A percentile compares a stretch with the other conserved stretches of the same genome.
phyloP scores from a whole-genome alignment of 2,888 invertebrate species.

The Rosalia funebris region DNA sequence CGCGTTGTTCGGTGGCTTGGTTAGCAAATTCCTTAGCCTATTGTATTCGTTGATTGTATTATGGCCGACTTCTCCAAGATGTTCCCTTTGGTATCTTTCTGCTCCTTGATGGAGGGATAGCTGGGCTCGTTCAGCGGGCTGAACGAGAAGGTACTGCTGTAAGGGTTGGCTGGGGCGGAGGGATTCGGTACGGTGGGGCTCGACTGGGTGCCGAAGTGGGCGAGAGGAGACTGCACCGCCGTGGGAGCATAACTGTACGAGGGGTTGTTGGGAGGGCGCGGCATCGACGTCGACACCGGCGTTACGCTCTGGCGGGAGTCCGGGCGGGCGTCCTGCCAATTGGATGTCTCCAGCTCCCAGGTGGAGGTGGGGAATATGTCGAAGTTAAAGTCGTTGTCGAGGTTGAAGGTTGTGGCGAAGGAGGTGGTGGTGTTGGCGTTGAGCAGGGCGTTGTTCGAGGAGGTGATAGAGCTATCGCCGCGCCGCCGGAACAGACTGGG shows the following conservation, averaged over 20 bases:
- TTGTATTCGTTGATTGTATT: conserved; percentile 64
- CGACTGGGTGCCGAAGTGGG: conserved; percentile 65
- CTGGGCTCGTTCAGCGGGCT: conserved; percentile 70
- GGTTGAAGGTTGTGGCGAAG: conserved; percentile 37
- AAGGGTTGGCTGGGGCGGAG: conserved; percentile 55
- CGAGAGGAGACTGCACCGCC: conserved; percentile 62
- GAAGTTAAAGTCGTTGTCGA: conserved; percentile 62
- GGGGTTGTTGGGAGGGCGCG: conserved; percentile 57
- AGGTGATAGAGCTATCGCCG: conserved; percentile 54
- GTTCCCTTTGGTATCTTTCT: conserved; percentile 65
- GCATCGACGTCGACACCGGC: conserved; percentile 72
- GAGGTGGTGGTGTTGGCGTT: conserved; percentile 45
- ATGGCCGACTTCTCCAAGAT: conserved; percentile 61
- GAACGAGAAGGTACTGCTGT: conserved; percentile 70
- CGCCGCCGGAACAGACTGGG: conserved; percentile 50
- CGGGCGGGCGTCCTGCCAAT: too few relatives aligned
- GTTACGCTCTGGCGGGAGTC: conserved; percentile 73
- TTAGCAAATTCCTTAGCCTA: conserved; percentile 70
- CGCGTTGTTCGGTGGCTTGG: conserved; percentile 62
- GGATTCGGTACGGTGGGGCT: conserved; percentile 64
- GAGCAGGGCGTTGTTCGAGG: conserved; percentile 49
- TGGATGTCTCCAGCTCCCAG: conserved; percentile 67
- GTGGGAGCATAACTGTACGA: conserved; percentile 52
- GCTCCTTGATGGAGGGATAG: conserved; percentile 62
- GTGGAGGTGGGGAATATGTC: conserved; percentile 71